A percentile compares a stretch with the other conserved stretches of the same genome.
These are phyloP conservation scores for Dioctria rufipes DNA, from an alignment of 2,888 invertebrate species.

Conservation along the genomic window DNA sequence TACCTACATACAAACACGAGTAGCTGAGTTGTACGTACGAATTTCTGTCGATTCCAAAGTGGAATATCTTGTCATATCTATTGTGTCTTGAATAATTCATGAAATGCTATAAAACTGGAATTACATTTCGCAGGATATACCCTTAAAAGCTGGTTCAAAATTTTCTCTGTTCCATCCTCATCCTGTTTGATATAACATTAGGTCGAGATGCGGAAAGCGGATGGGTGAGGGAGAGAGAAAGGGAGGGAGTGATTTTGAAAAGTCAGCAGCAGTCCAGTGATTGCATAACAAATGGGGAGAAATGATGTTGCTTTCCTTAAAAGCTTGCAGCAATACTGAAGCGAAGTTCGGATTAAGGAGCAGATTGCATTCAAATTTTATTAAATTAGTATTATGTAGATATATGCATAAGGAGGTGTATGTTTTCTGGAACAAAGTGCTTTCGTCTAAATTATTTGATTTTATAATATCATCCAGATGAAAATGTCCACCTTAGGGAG, in stretches of 20 bases:
- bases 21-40: slow-evolving; percentile 20
- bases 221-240: neutral
- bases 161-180: slow-evolving; percentile 18
- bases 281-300: slow-evolving; percentile 33
- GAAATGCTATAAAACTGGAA: slow-evolving; percentile 40
- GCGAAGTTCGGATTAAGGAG: neutral
- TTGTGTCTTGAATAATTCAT: slow-evolving; percentile 36
- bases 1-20: neutral
- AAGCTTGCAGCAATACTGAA: neutral
- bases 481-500: too few relatives aligned
- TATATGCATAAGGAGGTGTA: too few relatives aligned
- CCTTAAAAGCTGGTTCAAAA: slow-evolving; percentile 1
- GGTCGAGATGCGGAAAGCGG: neutral
- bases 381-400: neutral
- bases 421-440: too few relatives aligned
- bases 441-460: too few relatives aligned
- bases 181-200: slow-evolving; percentile 6
- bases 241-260: neutral
- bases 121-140: slow-evolving; percentile 17
- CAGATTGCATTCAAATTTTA: slow-evolving; percentile 17
- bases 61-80: slow-evolving; percentile 35
- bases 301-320: neutral
- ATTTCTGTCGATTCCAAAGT: slow-evolving; percentile 30
- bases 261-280: slow-evolving; percentile 30
- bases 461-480: too few relatives aligned